Evolutionary conservation across 2,113 vertebrate genomes (phyloP), one percentile per base, ranked within the genome.

Genomic region (Cathartes aura): DNA sequence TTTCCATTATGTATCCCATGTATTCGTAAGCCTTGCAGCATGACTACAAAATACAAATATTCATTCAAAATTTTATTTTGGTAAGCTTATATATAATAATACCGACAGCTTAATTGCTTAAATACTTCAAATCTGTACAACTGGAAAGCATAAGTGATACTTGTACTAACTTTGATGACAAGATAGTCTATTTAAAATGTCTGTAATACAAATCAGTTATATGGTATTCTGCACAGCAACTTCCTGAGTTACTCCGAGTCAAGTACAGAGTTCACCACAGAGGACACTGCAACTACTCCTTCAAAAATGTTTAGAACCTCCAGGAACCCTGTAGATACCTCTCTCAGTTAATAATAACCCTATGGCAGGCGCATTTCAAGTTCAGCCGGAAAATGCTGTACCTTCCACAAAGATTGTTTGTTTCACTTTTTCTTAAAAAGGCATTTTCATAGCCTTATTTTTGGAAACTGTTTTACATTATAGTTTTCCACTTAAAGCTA

Each of bases 11-110:
- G 93, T 99, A 99, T 50, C 99, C 99, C 98, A 99, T 99, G 95
- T 99, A 99, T 97, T 99, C 99, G 83, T 99, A 99, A 47, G 99
- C 99, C 98, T 99, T 99, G 98, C 99, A 99, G 98, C 99, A 99
- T 15, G 99, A 99, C 99, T 99, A 89, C 82, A 90, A 94, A 95
- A 98, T 96, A 98, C 1, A 70, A 86, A 81, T 12, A 82, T 21
- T 18, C 1, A 71, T 76, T 56, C 43, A 53, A 83, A 53, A 79
- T 76, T 64, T 68, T 80, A 92, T 58, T 82, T 88, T 62, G 27
- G 10, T 50, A 75, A 73, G 53, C 32, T 66, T 81, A 52, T 30
- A 45, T 40, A 40, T n/a, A 82, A 30, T 62, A 74, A 15, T n/a
- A 87, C 20, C 3, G 2, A 89, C 26, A 95, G 53, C 6, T 78